A percentile compares a stretch with the other conserved stretches of the same genome.
phyloP scores from a whole-genome alignment of 2,797 vertebrate species.

The Muscicapa striata region DNA sequence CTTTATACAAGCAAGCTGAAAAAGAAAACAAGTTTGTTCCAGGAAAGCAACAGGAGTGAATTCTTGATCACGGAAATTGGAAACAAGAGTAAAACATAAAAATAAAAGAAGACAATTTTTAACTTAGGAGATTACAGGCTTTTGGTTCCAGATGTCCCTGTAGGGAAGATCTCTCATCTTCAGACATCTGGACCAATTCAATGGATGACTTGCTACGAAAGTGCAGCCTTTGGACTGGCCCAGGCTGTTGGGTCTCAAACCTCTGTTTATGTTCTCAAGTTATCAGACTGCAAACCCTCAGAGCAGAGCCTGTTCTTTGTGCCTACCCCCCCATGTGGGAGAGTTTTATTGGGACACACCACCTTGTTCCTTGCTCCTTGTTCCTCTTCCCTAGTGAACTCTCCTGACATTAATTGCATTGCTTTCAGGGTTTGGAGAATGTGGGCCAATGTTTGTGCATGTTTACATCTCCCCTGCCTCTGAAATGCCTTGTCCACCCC shows the following conservation, averaged over 20 bases:
- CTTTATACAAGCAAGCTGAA: constrained; percentile 41
- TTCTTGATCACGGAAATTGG: constrained; percentile 18
- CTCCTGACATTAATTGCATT: background rate
- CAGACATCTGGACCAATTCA: constrained; percentile 14
- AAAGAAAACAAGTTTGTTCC: constrained; percentile 39
- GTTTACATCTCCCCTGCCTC: background rate
- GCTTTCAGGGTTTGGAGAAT: background rate
- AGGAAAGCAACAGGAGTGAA: constrained; percentile 32
- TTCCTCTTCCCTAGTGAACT: background rate
- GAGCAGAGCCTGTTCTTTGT: background rate
- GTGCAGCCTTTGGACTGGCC: background rate
- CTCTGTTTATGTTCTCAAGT: background rate
- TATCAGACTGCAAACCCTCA: background rate
- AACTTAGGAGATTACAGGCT: background rate
- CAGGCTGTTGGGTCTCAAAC: background rate
- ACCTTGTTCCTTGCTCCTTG: background rate
- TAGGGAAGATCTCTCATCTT: background rate
- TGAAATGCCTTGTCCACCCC: background rate
- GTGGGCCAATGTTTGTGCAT: background rate
- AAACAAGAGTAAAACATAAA: constrained; percentile 6
- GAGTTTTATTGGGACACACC: background rate
- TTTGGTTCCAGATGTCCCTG: constrained; percentile 21
- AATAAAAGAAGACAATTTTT: constrained; percentile 16
- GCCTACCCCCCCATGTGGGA: background rate
- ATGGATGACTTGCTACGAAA: background rate